Base-by-base conservation (phyloP, 2,888 invertebrate genomes). In the Sinotaia quadrata region DNA sequence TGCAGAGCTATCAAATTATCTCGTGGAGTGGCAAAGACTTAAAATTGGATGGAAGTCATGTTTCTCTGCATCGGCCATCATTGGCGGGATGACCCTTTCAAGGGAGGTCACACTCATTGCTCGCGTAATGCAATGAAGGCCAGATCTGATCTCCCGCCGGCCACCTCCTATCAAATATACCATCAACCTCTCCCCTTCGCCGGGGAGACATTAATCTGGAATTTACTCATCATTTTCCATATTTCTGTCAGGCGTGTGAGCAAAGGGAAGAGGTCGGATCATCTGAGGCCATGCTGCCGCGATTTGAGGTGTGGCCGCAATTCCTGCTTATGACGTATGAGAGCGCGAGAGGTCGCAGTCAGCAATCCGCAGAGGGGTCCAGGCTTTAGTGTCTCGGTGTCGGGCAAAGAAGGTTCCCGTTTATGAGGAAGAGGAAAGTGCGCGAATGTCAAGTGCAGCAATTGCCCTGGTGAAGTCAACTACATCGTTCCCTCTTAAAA, bases 161-260 rank as follows among this genome's bases (percentile, higher is more conserved):
- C 52, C 36, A 52, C 31, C 65, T 24, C 41, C 65, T 65, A 65
- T 65, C 65, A 65, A 65, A 65, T 65, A 65, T 65, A 65, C 56
- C 65, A 65, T 65, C 65, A 44, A 52, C 56, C 21, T 37, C 41
- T 52, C 56, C 56, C n/a, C 65, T 56, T 33, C 56, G 44, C 56
- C 54, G 31, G 65, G 65, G 65, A 29, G 56, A 65, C 65, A 65
- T 65, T 65, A 65, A 65, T 65, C 65, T 65, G 41, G 65, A 65
- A 56, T 65, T 65, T 65, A 65, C 65, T 65, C 65, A 65, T 65
- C 65, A 56, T 65, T 65, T 65, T 65, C 65, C 65, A 65, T 65
- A 65, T 65, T 65, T 65, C 65, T 65, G 65, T 65, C 65, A 56
- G 65, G 31, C 47, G 29, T 52, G 41, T 15, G 41, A 65, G 65